phyloP scores from a whole-genome alignment of 1,140 invertebrate genomes.

The Nasonia longicornis region DNA sequence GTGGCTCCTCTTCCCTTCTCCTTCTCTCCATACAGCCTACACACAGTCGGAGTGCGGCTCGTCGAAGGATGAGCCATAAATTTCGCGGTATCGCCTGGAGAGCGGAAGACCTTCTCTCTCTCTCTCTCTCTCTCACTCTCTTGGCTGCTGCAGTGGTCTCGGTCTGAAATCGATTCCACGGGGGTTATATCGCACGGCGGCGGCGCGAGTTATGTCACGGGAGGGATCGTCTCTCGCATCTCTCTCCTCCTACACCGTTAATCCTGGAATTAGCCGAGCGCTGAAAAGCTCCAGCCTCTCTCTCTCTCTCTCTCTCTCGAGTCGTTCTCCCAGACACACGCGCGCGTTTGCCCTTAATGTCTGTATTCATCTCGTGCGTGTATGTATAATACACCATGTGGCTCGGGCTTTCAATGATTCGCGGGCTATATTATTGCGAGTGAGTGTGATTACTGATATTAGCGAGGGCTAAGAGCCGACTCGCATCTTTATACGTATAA shows the following conservation, averaged over 20 bases:
- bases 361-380: background rate
- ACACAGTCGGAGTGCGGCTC: background rate
- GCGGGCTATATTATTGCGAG: background rate
- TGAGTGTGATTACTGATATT: background rate
- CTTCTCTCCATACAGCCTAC: too few relatives aligned
- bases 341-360: background rate
- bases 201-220: background rate
- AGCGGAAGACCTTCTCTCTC: background rate
- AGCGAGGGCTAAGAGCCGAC: too few relatives aligned
- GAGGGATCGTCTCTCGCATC: background rate
- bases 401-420: background rate
- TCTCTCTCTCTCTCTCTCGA: too few relatives aligned
- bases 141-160: background rate
- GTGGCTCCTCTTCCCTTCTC: background rate
- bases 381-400: background rate
- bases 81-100: background rate
- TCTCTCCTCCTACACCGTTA: conserved; percentile 6
- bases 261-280: conserved; percentile 14
- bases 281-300: background rate
- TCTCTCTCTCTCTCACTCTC: background rate
- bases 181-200: background rate
- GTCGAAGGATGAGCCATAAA: conserved; percentile 3
- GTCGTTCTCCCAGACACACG: background rate
- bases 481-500: too few relatives aligned
- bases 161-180: conserved; percentile 2